Conservation (phyloP, 2,797 vertebrate species). For the Bryconaethiops microstoma region DNA sequence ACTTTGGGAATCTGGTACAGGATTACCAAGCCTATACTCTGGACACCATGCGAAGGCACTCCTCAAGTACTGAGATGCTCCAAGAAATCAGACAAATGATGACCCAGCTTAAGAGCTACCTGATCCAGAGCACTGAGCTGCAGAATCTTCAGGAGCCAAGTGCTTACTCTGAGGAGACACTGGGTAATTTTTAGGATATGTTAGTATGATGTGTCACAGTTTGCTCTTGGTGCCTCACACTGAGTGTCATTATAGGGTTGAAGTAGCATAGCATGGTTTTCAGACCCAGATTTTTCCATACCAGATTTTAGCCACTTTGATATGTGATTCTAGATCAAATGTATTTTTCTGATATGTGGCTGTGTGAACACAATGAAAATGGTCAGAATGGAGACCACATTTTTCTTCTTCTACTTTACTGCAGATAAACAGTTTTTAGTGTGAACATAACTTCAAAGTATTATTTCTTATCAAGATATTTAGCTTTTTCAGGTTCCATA, state of each 20-base stretch:
- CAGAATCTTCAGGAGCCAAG: slow-evolving; percentile 82
- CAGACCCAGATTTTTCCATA: background rate
- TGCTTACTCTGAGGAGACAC: slow-evolving; percentile 83
- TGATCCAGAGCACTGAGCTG: slow-evolving; percentile 93
- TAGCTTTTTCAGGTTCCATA: too few species aligned
- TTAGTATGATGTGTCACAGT: background rate
- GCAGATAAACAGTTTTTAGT: background rate
- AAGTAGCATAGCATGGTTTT: background rate
- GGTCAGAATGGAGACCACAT: background rate
- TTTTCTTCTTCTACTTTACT: background rate
- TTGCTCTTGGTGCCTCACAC: background rate
- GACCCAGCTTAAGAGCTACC: slow-evolving; percentile 96
- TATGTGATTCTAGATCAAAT: background rate
- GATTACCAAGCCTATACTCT: slow-evolving; percentile 92
- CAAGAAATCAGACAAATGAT: slow-evolving; percentile 98
- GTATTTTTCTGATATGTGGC: background rate
- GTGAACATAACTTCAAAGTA: too few species aligned
- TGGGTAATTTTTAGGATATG: slow-evolving; percentile 78
- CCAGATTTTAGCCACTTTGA: background rate
- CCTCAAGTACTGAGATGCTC: slow-evolving; percentile 90
- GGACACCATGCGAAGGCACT: slow-evolving; percentile 90
- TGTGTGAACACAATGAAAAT: background rate
- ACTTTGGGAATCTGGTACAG: slow-evolving; percentile 92
- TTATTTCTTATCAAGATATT: too few species aligned
- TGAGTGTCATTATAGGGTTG: background rate